Evolutionary conservation across 1,140 invertebrate genomes (phyloP).

Genomic region (Drosophila simulans): DNA sequence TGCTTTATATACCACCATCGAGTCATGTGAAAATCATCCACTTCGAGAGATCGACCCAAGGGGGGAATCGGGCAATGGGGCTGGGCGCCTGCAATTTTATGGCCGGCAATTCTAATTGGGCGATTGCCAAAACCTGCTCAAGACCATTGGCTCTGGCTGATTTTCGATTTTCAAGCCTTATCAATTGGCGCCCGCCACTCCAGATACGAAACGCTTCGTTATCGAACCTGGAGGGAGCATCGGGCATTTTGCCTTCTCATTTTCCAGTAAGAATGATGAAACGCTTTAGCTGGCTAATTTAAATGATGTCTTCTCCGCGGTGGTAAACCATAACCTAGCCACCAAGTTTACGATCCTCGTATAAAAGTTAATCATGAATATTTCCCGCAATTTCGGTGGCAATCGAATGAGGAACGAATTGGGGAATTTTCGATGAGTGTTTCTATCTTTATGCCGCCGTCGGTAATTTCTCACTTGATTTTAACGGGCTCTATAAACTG

Average conservation of each 20-base stretch:
- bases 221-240: slow-evolving; percentile 8
- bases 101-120: slow-evolving; percentile 46
- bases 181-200: slow-evolving; percentile 51
- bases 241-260: neutral
- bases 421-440: slow-evolving; percentile 17
- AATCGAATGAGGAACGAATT: neutral
- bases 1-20: slow-evolving; percentile 11
- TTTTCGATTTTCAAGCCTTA: slow-evolving; percentile 23
- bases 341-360: slow-evolving; percentile 21
- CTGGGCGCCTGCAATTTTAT: slow-evolving; percentile 42
- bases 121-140: slow-evolving; percentile 49
- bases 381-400: slow-evolving; percentile 15
- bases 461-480: slow-evolving; percentile 32
- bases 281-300: slow-evolving; percentile 15
- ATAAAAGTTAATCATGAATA: slow-evolving; percentile 25
- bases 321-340: slow-evolving; percentile 36
- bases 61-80: slow-evolving; percentile 16
- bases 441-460: slow-evolving; percentile 18
- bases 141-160: slow-evolving; percentile 37
- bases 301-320: neutral
- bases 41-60: neutral
- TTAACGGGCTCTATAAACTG: slow-evolving; percentile 21
- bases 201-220: slow-evolving; percentile 32
- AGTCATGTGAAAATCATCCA: slow-evolving; percentile 48
- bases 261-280: slow-evolving; percentile 27